Evolutionary conservation across 2,888 invertebrate genomes (phyloP), one percentile per base, ranked within the genome.

Genomic region (Marronus borbonicus): DNA sequence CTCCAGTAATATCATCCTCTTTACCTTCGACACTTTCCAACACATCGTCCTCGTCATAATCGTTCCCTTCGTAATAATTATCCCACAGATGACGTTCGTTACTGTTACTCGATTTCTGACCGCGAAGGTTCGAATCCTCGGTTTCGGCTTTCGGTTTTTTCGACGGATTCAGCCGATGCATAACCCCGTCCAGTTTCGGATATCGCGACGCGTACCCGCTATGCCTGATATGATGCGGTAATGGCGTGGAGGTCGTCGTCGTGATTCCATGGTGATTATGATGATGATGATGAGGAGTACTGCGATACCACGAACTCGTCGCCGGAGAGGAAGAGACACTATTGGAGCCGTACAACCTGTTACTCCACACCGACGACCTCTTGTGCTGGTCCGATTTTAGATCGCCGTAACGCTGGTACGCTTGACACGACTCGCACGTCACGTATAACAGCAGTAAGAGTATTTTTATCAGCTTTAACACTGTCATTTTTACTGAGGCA

Each of bases 151-250:
- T 69, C 60, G 69, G 17, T 69, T 76, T 77, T 44, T 70, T 70
- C 70, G 77, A 49, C 65, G 76, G 65, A 52, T 70, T 70, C 55
- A 78, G 31, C 75, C 78, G 66, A 36, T 78, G 58, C 68, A 78
- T 66, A 7, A 78, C 78, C 3, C 68, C 75, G 60, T 78, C 78
- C 12, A 78, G 49, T 17, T 69, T 78, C 50, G 75, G 58, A 69
- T 75, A 78, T 31, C 78, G 44, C 50, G 78, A 78, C 44, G 17
- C 31, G 76, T 65, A 75, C 60, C 78, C 78, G 75, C 72, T 68
- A 66, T 78, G 78, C 24, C 78, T 44, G 39, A 78, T 78, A 17
- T 65, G 78, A 69, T 78, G 78, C 36, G 78, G 69, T 36, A 7
- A 28, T 10, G 39, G 31, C 12, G 78, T 75, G 24, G 76, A 52